Conservation (phyloP, 2,113 vertebrate genomes). For the Brienomyrus longianalis region DNA sequence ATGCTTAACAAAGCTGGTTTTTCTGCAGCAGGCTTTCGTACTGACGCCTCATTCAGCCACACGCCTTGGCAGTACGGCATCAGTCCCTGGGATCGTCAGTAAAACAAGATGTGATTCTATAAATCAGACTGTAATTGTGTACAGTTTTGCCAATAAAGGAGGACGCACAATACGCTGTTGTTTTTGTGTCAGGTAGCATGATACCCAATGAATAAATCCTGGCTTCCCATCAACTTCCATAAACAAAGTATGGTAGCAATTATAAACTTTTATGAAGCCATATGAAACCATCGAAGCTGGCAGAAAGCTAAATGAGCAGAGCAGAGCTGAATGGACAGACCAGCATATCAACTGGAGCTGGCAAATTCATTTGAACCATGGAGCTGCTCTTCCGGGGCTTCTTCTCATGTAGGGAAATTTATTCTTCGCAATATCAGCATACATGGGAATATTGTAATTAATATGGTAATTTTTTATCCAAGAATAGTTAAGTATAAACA, state of each 20-base stretch:
- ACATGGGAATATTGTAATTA: neutral
- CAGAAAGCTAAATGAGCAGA: neutral
- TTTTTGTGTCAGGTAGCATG: constrained; percentile 12
- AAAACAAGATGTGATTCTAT: constrained; percentile 54
- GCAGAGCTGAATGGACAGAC: neutral
- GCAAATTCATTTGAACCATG: neutral
- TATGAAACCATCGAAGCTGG: constrained; percentile 1
- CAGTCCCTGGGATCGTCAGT: constrained; percentile 7
- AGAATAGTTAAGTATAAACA: neutral
- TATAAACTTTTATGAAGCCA: constrained; percentile 11
- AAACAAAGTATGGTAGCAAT: constrained; percentile 23
- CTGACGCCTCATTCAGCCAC: constrained; percentile 10
- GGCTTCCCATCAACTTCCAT: constrained; percentile 42
- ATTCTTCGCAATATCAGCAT: neutral
- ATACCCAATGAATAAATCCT: constrained; percentile 24
- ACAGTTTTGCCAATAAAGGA: constrained; percentile 51
- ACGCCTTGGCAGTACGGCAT: constrained; percentile 38
- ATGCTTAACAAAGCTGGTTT: constrained; percentile 9
- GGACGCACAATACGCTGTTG: constrained; percentile 48
- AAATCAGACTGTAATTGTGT: constrained; percentile 64
- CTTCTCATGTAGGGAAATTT: neutral
- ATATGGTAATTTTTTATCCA: neutral
- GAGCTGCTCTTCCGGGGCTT: neutral
- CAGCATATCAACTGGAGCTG: neutral
- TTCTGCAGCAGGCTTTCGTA: neutral